Evolutionary conservation across 2,888 invertebrate genomes (phyloP).

Genomic region (Neoitamus cyanurus): DNA sequence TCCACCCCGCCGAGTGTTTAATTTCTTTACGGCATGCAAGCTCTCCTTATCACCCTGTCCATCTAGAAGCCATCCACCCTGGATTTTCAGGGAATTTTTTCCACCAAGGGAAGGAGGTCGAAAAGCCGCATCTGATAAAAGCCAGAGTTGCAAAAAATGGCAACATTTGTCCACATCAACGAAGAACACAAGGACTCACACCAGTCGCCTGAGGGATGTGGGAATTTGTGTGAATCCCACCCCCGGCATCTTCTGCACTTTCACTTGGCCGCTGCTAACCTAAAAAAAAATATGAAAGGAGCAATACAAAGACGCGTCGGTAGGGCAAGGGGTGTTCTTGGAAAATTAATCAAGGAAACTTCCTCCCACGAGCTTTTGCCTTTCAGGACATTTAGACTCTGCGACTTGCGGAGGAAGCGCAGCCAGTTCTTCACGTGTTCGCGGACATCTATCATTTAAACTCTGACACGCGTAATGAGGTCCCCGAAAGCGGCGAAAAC

Average conservation of each 20-base stretch:
- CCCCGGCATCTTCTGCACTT: neutral
- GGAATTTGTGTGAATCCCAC: conserved; percentile 4
- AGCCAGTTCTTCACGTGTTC: neutral
- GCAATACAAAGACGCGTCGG: neutral
- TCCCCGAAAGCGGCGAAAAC: neutral
- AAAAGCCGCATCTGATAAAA: neutral
- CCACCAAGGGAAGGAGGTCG: neutral
- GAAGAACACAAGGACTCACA: neutral
- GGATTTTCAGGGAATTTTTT: neutral
- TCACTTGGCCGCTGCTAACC: neutral
- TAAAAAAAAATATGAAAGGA: neutral
- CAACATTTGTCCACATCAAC: neutral
- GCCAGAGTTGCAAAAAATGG: conserved; percentile 6
- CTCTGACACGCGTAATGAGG: neutral
- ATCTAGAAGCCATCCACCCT: neutral
- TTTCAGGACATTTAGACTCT: neutral
- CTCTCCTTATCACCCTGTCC: conserved; percentile 26
- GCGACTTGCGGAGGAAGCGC: neutral
- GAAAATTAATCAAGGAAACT: conserved; percentile 25
- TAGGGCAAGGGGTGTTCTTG: neutral
- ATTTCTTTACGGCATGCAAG: conserved; percentile 31
- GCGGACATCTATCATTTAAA: neutral
- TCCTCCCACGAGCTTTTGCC: neutral
- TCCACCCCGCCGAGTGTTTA: conserved; percentile 12
- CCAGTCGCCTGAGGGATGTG: neutral